Base-by-base conservation (phyloP, 2,113 vertebrate genomes). In the Electrona antarctica region DNA sequence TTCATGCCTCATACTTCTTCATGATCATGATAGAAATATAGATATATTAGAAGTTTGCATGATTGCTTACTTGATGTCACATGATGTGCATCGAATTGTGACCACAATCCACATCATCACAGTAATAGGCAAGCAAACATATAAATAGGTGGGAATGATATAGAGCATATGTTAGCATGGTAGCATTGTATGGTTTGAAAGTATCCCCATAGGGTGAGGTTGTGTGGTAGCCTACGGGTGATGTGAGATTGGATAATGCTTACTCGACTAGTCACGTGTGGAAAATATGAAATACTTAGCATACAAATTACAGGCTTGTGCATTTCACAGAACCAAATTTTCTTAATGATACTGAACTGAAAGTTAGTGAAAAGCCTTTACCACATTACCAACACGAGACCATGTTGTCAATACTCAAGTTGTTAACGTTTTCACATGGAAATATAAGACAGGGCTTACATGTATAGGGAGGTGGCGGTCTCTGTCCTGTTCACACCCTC, bases 391-490 rank as follows among this genome's bases (percentile, higher is more conserved):
- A 41, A 41, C 33, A 41, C 33, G 33, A 41, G 33, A 41, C 33
- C 33, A 41, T 41, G 33, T 41, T 41, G 33, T 41, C 33, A 41
- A 41, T 41, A 41, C 33, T 41, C 5, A 41, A 41, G 33, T 21
- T 21, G n/a, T n/a, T n/a, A 67, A 73, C n/a, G 10, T 2, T 3
- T 9, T 67, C 9, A 15, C 11, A 41, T 4, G 8, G 2, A 4
- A 49, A 62, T 4, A 21, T 45, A 55, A 60, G 59, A 69, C 1
- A 48, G 12, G 58, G 80, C 87, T 88, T 71, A 85, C 89, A 2
- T 81, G 54, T 64, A 69, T 7, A 45, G 8, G 60, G 49, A 67
- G 71, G 46, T 8, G 3, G 65, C 0, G 6, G 48, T 71, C 59
- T 58, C 58, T 14, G 77, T 85, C 54, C 59, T 76, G 73, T 66